Evolutionary conservation across 2,113 vertebrate species (phyloP).

Genomic region (Oophaga pumilio): DNA sequence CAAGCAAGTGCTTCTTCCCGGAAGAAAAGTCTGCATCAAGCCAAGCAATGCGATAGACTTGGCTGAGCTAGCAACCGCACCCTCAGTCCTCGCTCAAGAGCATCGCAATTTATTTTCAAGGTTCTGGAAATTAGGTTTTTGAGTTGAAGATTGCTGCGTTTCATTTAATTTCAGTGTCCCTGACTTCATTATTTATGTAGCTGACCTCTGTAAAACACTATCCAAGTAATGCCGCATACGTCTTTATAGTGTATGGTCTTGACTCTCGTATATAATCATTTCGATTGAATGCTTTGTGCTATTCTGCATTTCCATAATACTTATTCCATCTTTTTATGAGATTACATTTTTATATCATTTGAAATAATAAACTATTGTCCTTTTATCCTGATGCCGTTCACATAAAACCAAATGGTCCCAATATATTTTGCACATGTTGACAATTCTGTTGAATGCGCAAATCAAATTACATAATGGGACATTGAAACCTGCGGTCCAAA

Average conservation of each 20-base stretch:
- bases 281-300: not conserved
- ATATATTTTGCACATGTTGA: not conserved
- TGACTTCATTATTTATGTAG: conserved; percentile 8
- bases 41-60: not conserved
- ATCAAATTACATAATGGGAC: not conserved
- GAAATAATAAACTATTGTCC: not conserved
- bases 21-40: not conserved
- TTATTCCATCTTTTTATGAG: not conserved
- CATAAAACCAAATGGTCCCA: not conserved
- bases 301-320: not conserved
- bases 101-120: not conserved
- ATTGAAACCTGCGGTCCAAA: not conserved
- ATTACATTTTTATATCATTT: not conserved
- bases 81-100: not conserved
- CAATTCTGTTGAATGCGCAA: not conserved
- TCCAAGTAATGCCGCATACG: not conserved
- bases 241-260: not conserved
- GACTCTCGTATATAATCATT: not conserved
- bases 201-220: not conserved
- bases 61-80: not conserved
- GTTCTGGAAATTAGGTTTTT: not conserved
- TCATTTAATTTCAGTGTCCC: not conserved
- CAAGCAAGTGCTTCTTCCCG: not conserved
- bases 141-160: not conserved
- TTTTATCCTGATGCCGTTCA: not conserved